Percentiles rank a stretch among this genome's conserved stretches.
Evolutionary conservation across 2,888 invertebrate species (phyloP).

Genomic region (Nephrotoma appendiculata): DNA sequence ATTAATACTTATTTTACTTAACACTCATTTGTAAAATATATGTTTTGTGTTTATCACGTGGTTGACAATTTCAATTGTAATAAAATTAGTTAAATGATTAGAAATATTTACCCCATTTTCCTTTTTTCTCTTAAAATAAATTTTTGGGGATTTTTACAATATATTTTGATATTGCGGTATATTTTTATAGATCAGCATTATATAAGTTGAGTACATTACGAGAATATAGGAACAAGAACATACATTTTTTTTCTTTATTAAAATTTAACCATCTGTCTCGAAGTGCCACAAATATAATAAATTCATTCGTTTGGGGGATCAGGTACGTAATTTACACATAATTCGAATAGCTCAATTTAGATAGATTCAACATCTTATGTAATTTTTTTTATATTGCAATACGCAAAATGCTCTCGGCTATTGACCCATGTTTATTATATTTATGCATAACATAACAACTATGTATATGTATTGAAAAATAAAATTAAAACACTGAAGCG

Average conservation of each 20-base stretch:
- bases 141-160: background rate
- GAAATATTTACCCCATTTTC: background rate
- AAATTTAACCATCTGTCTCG: background rate
- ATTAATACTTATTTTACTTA: conserved; percentile 1
- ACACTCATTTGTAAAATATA: background rate
- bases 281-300: background rate
- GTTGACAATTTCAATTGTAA: background rate
- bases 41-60: background rate
- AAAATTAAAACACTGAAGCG: background rate
- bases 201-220: background rate
- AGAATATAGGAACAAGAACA: background rate
- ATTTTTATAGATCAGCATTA: background rate
- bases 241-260: background rate
- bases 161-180: background rate
- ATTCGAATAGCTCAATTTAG: background rate
- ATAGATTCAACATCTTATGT: background rate
- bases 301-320: background rate
- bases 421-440: background rate
- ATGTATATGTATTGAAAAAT: background rate
- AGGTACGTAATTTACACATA: background rate
- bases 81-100: background rate
- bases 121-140: background rate
- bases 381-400: background rate
- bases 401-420: background rate
- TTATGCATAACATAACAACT: background rate